A percentile compares a stretch with the other conserved stretches of the same genome.
These are phyloP conservation scores for Macroteleia sp. DNA, from an alignment of 2,888 invertebrate genomes.

Conservation along the genomic window DNA sequence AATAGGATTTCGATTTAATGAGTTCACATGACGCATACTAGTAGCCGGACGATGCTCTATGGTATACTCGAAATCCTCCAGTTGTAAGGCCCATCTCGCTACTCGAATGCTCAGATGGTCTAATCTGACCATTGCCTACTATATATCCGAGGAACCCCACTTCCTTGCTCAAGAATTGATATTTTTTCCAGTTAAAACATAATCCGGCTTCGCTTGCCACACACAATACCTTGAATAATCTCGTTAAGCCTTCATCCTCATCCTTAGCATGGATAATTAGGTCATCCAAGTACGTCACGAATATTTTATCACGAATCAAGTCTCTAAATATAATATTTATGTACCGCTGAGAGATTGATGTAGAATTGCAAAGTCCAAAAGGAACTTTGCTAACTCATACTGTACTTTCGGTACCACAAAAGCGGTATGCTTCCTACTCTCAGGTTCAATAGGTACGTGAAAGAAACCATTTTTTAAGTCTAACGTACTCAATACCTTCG, in stretches of 20 bases:
- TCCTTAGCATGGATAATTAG: not conserved
- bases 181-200: slow-evolving; percentile 66
- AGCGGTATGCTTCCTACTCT: not conserved
- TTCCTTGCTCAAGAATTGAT: slow-evolving; percentile 47
- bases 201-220: slow-evolving; percentile 56
- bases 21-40: not conserved
- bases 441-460: not conserved
- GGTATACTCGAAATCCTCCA: not conserved
- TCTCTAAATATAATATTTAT: not conserved
- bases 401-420: not conserved
- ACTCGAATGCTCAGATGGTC: not conserved
- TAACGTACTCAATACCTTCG: not conserved
- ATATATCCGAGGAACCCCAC: slow-evolving; percentile 65
- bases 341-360: not conserved
- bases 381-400: not conserved
- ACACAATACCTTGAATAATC: slow-evolving; percentile 62
- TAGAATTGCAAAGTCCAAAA: not conserved
- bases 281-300: not conserved
- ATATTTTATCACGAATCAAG: not conserved
- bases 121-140: slow-evolving; percentile 31
- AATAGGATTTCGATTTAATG: too few relatives aligned
- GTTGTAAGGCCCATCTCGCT: not conserved
- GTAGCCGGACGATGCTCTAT: not conserved
- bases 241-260: not conserved
- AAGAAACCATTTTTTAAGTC: not conserved